Percentiles rank a stretch among this genome's conserved stretches.
Conservation (phyloP, 1,140 invertebrate genomes). For the Zaprionus kolodkinae region DNA sequence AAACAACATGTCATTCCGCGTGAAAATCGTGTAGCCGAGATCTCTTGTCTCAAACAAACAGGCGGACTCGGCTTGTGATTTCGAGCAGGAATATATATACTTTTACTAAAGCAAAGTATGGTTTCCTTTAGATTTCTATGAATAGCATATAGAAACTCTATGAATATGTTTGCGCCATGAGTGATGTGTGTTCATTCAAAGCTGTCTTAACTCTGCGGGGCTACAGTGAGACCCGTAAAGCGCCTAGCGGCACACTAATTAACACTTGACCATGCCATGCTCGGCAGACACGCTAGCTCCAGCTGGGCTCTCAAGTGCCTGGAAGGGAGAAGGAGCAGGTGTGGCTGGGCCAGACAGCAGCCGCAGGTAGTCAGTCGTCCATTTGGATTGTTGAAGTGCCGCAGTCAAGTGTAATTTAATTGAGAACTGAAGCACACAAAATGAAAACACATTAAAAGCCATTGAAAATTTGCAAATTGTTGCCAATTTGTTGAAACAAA, state of each 20-base stretch:
- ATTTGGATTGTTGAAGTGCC: conserved; percentile 26
- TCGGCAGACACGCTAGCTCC: conserved; percentile 3
- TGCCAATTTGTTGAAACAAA: conserved; percentile 49
- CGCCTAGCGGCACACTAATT: conserved; percentile 13
- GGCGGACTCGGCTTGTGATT: too few species aligned
- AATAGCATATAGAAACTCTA: not conserved
- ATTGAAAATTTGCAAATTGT: conserved; percentile 50
- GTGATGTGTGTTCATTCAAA: not conserved
- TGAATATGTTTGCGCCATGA: not conserved
- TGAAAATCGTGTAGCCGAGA: too few species aligned
- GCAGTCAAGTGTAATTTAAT: conserved; percentile 32
- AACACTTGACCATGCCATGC: conserved; percentile 11
- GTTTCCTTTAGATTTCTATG: too few species aligned
- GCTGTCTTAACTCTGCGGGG: not conserved
- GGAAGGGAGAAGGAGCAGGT: not conserved
- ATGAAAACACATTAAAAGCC: conserved; percentile 15
- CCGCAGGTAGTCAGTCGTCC: conserved; percentile 15
- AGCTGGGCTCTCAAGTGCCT: conserved; percentile 14
- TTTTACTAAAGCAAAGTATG: too few species aligned
- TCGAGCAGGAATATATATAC: too few species aligned
- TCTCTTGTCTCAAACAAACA: too few species aligned
- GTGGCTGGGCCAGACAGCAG: not conserved
- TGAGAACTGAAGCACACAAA: conserved; percentile 17
- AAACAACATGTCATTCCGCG: too few species aligned
- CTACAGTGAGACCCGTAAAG: not conserved